Evolutionary conservation across 2,888 invertebrate genomes (phyloP).

Genomic region (Chaetoderma sp.): DNA sequence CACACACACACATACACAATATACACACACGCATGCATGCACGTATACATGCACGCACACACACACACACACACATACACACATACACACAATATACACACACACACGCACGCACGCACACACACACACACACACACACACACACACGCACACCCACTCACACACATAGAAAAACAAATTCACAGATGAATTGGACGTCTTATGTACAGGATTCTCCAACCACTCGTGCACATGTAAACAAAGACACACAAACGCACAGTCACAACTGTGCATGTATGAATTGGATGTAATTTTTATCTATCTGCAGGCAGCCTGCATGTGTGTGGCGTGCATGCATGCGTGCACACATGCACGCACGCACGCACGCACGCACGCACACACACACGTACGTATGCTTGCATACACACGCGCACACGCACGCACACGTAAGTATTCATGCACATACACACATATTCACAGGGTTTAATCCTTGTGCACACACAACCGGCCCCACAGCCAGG

Average conservation of each 20-base stretch:
- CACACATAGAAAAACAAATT: not conserved
- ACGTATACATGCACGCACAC: not conserved
- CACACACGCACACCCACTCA: too few relatives aligned
- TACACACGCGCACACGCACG: not conserved
- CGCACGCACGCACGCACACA: constrained; percentile 7
- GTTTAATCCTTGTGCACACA: not conserved
- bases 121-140: constrained; percentile 5
- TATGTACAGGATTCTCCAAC: not conserved
- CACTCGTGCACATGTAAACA: not conserved
- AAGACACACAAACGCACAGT: constrained; percentile 2
- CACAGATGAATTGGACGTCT: not conserved
- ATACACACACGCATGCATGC: not conserved
- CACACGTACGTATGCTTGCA: not conserved
- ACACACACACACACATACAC: constrained; percentile 6
- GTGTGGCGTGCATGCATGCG: not conserved
- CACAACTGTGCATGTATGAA: not conserved
- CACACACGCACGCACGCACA: constrained; percentile 4
- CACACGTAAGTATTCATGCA: not conserved
- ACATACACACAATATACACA: too few relatives aligned
- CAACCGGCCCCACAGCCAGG: not conserved
- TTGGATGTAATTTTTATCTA: too few relatives aligned
- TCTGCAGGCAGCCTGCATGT: not conserved
- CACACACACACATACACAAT: not conserved
- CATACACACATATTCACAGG: not conserved
- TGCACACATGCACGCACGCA: not conserved